Evolutionary conservation across 2,113 vertebrate genomes (phyloP).

Genomic region (Oreochromis spilurus): DNA sequence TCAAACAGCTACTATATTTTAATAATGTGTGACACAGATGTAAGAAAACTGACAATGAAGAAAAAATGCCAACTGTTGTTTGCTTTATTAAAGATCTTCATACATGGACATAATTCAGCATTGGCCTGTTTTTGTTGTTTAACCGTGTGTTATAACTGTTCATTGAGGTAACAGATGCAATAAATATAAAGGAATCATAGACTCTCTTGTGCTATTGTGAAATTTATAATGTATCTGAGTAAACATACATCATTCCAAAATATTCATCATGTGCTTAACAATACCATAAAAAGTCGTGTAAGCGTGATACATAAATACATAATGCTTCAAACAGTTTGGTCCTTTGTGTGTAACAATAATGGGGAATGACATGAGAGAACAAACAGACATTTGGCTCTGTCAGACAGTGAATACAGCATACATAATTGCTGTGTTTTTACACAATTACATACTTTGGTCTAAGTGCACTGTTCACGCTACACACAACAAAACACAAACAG

Average conservation of each 20-base stretch:
- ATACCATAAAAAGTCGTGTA: background rate
- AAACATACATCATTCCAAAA: background rate
- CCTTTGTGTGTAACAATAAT: background rate
- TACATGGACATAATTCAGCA: background rate
- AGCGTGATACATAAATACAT: background rate
- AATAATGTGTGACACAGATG: background rate
- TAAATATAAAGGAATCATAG: background rate
- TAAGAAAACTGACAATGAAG: background rate
- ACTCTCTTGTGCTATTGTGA: background rate
- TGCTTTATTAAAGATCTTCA: background rate
- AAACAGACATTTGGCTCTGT: background rate
- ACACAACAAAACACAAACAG: background rate
- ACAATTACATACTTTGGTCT: conserved; percentile 7
- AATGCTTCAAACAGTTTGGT: background rate
- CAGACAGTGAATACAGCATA: background rate
- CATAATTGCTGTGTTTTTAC: background rate
- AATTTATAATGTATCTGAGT: background rate
- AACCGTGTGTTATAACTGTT: background rate
- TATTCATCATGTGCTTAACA: background rate
- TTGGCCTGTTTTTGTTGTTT: background rate
- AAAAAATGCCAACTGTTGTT: background rate
- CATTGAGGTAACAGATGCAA: background rate
- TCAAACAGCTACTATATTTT: background rate
- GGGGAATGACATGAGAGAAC: background rate
- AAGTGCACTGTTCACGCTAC: background rate